Evolutionary conservation across 2,113 vertebrate genomes (phyloP), one percentile per base, ranked within the genome.

Genomic region (Furnarius figulus): DNA sequence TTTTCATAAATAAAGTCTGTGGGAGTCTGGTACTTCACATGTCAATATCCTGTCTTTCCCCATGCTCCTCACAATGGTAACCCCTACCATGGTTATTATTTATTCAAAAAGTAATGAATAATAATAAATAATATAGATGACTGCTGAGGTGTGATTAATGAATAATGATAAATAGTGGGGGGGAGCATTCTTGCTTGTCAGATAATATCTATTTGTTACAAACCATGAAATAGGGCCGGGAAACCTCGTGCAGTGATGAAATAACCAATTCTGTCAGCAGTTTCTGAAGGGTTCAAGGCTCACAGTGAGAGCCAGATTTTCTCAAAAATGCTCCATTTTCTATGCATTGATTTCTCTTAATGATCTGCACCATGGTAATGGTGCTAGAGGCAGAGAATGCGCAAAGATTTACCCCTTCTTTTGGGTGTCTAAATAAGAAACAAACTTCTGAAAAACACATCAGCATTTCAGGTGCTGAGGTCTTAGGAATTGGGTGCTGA

Each of bases 91-190:
- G 31, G 52, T 85, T 62, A 53, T 88, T 91, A 87, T 74, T 93
- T 78, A 94, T 91, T 92, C 33, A 74, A 77, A 89, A 81, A 63
- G n/a, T 75, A 84, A 84, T 66, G 46, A 92, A 70, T 53, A 81
- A 77, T 62, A 92, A 88, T 77, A 90, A 95, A 91, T 94, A 74
- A 74, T 81, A 46, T 21, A 84, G 50, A 42, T 77, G 61, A 93
- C 50, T 95, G 78, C 33, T 90, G 87, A 89, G 56, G 30, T 85
- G 42, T 89, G 70, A 89, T 91, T 91, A 89, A 91, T 84, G 79
- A 95, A 63, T 81, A 77, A 92, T 67, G 80, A 89, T 91, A 93
- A 93, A 62, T 88, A 92, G 80, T 20, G 10, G 17, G 17, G 52
- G 42, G 11, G 8, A 44, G 42, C 25, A 71, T 42, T 56, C 10